These are phyloP conservation scores for Halcyon malimbica DNA, from an alignment of 2,113 vertebrate genomes.

Conservation along the genomic window DNA sequence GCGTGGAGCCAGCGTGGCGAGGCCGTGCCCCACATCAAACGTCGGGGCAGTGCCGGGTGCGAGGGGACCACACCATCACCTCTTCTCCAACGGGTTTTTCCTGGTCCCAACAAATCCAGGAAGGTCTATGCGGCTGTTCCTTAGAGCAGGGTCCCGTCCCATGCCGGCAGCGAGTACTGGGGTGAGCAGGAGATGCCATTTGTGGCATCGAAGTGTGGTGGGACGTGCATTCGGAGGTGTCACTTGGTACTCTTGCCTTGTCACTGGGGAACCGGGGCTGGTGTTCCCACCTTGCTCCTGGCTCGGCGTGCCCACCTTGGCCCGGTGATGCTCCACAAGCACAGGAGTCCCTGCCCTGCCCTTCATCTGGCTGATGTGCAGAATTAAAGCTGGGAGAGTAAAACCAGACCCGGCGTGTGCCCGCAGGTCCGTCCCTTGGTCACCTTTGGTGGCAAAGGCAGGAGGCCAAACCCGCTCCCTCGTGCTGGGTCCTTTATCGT, in stretches of 20 bases:
- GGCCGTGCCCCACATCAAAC: slow-evolving; percentile 27
- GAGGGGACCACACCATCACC: not conserved
- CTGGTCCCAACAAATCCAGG: not conserved
- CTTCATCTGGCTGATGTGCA: not conserved
- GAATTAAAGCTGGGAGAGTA: not conserved
- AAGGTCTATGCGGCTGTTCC: not conserved
- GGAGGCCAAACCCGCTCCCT: not conserved
- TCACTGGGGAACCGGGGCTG: no score
- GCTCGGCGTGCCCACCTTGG: no score
- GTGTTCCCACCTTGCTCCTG: not conserved
- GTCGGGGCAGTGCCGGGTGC: rapidly evolving
- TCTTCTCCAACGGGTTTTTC: not conserved
- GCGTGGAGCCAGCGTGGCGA: not conserved
- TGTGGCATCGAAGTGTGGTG: rapidly evolving
- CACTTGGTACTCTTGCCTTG: not conserved
- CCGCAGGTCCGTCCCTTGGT: rapidly evolving
- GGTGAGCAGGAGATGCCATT: not conserved
- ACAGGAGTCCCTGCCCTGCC: not conserved
- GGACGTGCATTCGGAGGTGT: not conserved
- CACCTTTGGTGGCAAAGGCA: not conserved
- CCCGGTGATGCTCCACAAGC: not conserved
- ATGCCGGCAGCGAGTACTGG: rapidly evolving
- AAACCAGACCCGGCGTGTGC: rapidly evolving
- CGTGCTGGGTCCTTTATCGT: not conserved
- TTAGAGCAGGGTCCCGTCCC: not conserved